phyloP scores from a whole-genome alignment of 2,797 vertebrate species.

The Dendrocincla tyrannina region DNA sequence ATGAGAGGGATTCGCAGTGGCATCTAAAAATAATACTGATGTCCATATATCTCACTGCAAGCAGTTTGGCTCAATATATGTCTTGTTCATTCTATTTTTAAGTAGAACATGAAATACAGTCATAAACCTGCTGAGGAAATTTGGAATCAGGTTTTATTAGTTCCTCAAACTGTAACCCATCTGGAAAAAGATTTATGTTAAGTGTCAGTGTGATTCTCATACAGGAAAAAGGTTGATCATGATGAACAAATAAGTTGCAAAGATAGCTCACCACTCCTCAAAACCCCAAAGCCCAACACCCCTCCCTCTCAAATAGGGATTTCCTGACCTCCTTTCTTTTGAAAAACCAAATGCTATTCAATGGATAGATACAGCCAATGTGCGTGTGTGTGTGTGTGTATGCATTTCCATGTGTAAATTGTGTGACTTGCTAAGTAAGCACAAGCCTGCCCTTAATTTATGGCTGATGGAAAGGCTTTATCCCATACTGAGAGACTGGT shows the following conservation, averaged over 20 bases:
- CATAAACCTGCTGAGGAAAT: background rate
- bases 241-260: background rate
- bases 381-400: too few species aligned
- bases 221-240: background rate
- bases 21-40: background rate
- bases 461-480: background rate
- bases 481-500: background rate
- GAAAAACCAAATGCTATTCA: background rate
- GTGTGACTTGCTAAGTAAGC: background rate
- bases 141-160: background rate
- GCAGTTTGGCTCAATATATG: background rate
- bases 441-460: background rate
- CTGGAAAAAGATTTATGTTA: background rate
- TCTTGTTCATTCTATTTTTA: background rate
- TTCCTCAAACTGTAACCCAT: slow-evolving; percentile 14
- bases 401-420: background rate
- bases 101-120: background rate
- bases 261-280: background rate
- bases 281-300: background rate
- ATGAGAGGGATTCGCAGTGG: background rate
- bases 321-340: background rate
- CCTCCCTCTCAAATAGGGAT: background rate
- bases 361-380: background rate
- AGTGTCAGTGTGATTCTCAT: background rate
- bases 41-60: background rate